Base-by-base conservation (phyloP, 2,113 vertebrate genomes). In the Synchiropus splendidus region DNA sequence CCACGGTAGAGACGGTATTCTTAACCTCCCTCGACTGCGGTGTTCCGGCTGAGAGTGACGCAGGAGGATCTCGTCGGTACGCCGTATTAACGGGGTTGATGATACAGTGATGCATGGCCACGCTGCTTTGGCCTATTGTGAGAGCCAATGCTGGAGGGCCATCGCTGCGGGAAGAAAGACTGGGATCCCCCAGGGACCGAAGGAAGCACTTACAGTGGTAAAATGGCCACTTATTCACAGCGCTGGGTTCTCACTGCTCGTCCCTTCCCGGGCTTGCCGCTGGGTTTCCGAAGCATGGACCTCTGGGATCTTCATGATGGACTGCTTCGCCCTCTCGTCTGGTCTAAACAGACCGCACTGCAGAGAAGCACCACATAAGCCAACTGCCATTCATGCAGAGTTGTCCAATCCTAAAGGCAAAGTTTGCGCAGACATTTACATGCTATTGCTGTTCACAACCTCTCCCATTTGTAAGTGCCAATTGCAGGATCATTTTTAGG, bases 151-250 rank as follows among this genome's bases (percentile, higher is more conserved):
- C 49, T 47, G 64, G 50, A 45, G 58, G 65, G 51, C 59, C 45
- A 5, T 36, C 46, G 64, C 51, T 47, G 53, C 37, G n/a, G 56
- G 62, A 42, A 44, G 54, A 56, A 36, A 58, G 65, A 36, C 61
- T 48, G 72, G 75, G 70, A 70, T 45, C 75, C 77, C 4, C 61
- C 15, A 33, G 46, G 70, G 77, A 75, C 77, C 72, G 40, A 51
- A 55, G 54, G 69, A 73, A 76, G 62, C 78, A 79, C 77, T 84
- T 78, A 81, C 56, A 78, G 65, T 75, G 67, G 71, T 75, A 79
- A 74, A 80, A 75, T 66, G 64, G 50, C 71, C 76, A 79, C 70
- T 81, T 78, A 81, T 82, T 77, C 73, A 77, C 71, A 58, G 36
- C 59, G 51, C 67, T 55, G 55, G 39, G 42, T 65, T 72, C 49